Conservation (phyloP, 1,140 invertebrate genomes). For the Wiebesia pumilae region DNA sequence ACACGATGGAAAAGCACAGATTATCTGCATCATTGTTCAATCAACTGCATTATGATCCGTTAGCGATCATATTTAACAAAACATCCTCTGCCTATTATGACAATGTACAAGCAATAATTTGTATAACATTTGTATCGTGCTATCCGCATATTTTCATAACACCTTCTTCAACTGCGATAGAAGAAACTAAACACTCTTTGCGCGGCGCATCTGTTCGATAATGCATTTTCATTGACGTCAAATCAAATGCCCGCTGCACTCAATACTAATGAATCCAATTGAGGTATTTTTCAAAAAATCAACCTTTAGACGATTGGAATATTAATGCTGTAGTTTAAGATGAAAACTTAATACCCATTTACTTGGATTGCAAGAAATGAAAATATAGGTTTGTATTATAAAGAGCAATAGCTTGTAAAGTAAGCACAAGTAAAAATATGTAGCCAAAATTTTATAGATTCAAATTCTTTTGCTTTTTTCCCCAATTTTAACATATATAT, state of each 20-base stretch:
- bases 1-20: conserved; percentile 5
- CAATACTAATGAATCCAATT: not conserved
- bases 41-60: conserved; percentile 38
- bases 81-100: conserved; percentile 54
- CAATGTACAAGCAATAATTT: conserved; percentile 53
- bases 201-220: conserved; percentile 39
- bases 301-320: not conserved
- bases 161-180: conserved; percentile 42
- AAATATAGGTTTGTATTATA: not conserved
- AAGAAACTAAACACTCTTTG: conserved; percentile 47
- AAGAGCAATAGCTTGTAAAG: not conserved
- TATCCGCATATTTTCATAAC: conserved; percentile 52
- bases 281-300: not conserved
- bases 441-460: not conserved
- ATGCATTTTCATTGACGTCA: conserved; percentile 40
- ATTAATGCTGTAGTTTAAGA: not conserved
- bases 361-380: not conserved
- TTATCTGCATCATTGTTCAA: conserved; percentile 31
- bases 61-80: conserved; percentile 47
- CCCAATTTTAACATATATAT: not conserved
- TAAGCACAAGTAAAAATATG: not conserved
- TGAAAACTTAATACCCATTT: too few species aligned
- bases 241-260: not conserved
- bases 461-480: not conserved
- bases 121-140: conserved; percentile 47